Conservation (phyloP, 2,113 vertebrate species). For the Hyaena hyaena region DNA sequence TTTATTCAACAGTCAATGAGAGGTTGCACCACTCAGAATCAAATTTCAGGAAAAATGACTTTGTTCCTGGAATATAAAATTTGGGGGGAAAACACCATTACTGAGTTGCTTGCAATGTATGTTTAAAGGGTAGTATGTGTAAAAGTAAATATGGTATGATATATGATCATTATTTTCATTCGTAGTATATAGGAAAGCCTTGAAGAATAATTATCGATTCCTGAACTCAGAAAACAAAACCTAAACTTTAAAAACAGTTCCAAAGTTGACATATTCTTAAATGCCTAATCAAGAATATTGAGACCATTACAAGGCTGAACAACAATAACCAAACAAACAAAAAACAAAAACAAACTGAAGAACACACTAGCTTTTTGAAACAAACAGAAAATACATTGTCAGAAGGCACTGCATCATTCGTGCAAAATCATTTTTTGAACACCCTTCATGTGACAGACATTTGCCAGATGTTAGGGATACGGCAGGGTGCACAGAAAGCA, state of each 20-base stretch:
- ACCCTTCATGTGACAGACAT: background rate
- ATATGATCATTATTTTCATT: background rate
- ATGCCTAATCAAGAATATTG: background rate
- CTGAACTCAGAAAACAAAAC: constrained; percentile 23
- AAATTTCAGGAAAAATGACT: background rate
- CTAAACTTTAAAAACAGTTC: constrained; percentile 13
- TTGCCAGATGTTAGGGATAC: background rate
- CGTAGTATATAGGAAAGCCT: background rate
- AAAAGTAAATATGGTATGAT: background rate
- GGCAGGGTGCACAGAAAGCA: background rate
- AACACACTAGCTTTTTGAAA: background rate
- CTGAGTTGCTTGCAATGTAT: background rate
- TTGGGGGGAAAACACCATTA: background rate
- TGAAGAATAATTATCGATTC: background rate
- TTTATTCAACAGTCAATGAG: background rate
- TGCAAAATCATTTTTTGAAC: background rate
- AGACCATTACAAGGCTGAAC: background rate
- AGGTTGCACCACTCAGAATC: background rate
- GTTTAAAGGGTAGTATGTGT: background rate
- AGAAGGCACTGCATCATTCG: background rate
- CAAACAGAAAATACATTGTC: background rate
- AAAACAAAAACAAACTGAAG: background rate
- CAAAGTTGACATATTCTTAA: background rate
- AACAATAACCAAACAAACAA: no score
- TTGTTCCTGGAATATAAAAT: background rate